Conservation (phyloP, 2,888 invertebrate species). For the Cetonia aurata region DNA sequence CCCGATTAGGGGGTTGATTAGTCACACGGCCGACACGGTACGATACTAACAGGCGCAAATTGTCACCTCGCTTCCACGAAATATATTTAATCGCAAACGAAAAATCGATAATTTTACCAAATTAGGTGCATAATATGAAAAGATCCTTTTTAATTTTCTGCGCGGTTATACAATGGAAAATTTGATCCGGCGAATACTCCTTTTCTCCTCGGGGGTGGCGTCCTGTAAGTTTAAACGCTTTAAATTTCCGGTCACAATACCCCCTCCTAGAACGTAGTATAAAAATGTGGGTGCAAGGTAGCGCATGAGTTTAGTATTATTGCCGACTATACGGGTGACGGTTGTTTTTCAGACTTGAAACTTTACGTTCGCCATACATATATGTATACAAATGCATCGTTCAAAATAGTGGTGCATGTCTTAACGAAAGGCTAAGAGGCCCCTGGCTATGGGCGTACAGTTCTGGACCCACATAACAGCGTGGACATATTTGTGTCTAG, state of each 20-base stretch:
- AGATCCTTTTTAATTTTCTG: no score
- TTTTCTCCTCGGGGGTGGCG: neutral
- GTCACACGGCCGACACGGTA: conserved; percentile 28
- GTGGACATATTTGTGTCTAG: conserved; percentile 61
- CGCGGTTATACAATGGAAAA: no score
- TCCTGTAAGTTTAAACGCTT: conserved; percentile 27
- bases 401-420: conserved; percentile 52
- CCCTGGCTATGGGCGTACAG: conserved; percentile 63
- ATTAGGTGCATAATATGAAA: no score
- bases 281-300: conserved; percentile 59
- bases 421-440: conserved; percentile 59
- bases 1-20: conserved; percentile 18
- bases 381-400: conserved; percentile 54
- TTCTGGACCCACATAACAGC: conserved; percentile 60
- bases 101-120: neutral
- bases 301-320: conserved; percentile 59
- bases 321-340: conserved; percentile 52
- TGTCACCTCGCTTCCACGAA: conserved; percentile 53
- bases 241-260: conserved; percentile 53
- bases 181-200: no score
- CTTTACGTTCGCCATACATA: neutral
- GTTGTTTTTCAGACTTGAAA: conserved; percentile 42
- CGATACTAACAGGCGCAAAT: neutral
- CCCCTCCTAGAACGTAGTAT: conserved; percentile 57
- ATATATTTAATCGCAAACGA: conserved; percentile 1